These are phyloP conservation scores for Podarcis muralis DNA, from an alignment of 2,113 vertebrate species.

Conservation along the genomic window DNA sequence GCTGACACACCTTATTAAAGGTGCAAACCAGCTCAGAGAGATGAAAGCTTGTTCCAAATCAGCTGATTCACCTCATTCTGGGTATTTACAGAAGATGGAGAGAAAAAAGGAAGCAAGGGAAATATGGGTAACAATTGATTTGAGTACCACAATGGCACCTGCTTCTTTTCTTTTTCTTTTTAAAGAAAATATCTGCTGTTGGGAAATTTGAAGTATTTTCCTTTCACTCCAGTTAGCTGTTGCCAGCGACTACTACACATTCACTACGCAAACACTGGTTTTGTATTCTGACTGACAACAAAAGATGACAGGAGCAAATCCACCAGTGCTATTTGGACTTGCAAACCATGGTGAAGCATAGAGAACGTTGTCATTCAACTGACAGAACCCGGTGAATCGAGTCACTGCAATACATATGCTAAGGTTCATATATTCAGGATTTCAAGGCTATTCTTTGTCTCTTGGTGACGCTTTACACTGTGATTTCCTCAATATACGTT, in stretches of 20 bases:
- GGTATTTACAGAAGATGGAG: neutral
- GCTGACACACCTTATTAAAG: too few relatives aligned
- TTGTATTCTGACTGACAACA: slow-evolving; percentile 4
- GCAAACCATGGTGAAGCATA: neutral
- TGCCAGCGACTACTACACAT: neutral
- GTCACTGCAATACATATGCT: neutral
- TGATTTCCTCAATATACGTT: neutral
- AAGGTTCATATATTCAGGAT: neutral
- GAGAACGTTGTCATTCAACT: neutral
- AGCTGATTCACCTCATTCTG: neutral
- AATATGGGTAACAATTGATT: slow-evolving; percentile 13
- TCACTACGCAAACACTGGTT: neutral
- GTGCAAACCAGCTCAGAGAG: too few relatives aligned
- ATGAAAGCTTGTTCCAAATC: too few relatives aligned
- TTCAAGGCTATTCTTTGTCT: neutral
- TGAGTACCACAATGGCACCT: slow-evolving; percentile 31
- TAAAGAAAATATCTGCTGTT: neutral
- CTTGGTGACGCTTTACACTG: neutral
- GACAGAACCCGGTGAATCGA: neutral
- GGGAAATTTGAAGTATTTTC: slow-evolving; percentile 18
- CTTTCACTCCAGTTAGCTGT: neutral
- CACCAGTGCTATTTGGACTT: neutral
- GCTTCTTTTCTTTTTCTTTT: neutral
- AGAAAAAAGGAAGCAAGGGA: slow-evolving; percentile 1
- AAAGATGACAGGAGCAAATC: neutral